Percentiles rank a stretch among this genome's conserved stretches.
Conservation (phyloP, 2,797 vertebrate species). For the Anguilla pacifica region DNA sequence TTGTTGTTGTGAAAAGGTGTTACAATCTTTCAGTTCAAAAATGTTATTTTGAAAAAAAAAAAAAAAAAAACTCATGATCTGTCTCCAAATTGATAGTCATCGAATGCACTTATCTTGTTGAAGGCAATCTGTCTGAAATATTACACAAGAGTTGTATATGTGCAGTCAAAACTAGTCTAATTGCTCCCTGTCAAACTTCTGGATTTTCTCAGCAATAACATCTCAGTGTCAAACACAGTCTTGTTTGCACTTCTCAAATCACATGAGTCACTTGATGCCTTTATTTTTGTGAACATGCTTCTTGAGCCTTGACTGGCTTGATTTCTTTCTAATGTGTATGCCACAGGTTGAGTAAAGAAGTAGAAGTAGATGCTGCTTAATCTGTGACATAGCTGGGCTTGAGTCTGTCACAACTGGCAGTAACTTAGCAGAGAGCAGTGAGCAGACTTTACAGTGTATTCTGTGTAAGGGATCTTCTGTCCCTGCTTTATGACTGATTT, state of each 20-base stretch:
- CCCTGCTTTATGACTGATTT: not conserved
- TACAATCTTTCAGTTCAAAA: not conserved
- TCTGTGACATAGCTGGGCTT: constrained; percentile 56
- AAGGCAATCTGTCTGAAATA: not conserved
- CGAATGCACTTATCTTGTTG: not conserved
- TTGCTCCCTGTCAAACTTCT: not conserved
- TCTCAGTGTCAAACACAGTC: not conserved
- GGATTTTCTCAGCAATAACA: not conserved
- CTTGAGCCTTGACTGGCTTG: not conserved
- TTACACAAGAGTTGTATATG: not conserved
- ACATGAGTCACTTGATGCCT: not conserved
- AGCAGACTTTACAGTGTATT: constrained; percentile 44
- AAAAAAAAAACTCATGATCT: not conserved
- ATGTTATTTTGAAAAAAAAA: not conserved
- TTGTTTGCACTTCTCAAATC: not conserved
- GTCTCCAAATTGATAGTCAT: not conserved
- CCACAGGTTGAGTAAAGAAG: constrained; percentile 43
- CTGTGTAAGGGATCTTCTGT: constrained; percentile 41
- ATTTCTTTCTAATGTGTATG: constrained; percentile 30
- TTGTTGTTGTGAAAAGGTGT: not conserved
- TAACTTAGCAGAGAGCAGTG: constrained; percentile 48
- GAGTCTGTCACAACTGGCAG: constrained; percentile 54
- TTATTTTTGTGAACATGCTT: not conserved
- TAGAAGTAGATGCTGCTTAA: constrained; percentile 50
- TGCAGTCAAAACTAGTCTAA: not conserved